Evolutionary conservation across 2,113 vertebrate species (phyloP).

Genomic region (Passer domesticus): DNA sequence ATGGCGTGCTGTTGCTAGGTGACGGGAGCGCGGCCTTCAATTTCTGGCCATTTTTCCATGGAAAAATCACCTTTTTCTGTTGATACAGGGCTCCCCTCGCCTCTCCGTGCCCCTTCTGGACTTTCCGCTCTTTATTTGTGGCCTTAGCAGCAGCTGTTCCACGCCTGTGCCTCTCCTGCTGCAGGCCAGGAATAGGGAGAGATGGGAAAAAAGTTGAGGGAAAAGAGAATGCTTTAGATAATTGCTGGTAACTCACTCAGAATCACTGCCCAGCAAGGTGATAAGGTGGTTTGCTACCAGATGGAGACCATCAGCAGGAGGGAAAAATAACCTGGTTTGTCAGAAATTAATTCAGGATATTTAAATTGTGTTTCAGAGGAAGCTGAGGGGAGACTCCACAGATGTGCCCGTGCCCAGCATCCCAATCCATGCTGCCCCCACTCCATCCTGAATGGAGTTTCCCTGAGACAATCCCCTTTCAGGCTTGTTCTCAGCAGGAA

Average conservation of each 20-base stretch:
- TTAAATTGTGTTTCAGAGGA: neutral
- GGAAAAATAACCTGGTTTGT: neutral
- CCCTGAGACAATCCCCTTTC: neutral
- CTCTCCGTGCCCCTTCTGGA: fast-evolving
- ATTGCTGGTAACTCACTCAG: too few relatives aligned
- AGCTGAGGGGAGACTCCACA: too few relatives aligned
- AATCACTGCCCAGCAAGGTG: neutral
- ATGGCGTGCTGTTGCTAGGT: neutral
- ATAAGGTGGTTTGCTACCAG: neutral
- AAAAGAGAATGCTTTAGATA: neutral
- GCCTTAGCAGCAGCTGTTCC: neutral
- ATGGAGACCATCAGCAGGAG: too few relatives aligned
- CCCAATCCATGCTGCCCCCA: neutral
- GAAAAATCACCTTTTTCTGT: neutral
- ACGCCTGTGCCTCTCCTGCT: fast-evolving
- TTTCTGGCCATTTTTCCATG: neutral
- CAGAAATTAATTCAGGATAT: neutral
- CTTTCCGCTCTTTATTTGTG: fast-evolving
- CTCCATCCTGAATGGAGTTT: neutral
- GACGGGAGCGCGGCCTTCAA: neutral
- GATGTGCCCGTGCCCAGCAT: neutral
- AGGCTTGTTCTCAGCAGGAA: neutral
- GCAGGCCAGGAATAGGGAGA: neutral
- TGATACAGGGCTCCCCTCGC: fast-evolving
- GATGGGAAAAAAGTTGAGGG: neutral